Conservation (phyloP, 2,113 vertebrate species). For the Saimiri boliviensis region DNA sequence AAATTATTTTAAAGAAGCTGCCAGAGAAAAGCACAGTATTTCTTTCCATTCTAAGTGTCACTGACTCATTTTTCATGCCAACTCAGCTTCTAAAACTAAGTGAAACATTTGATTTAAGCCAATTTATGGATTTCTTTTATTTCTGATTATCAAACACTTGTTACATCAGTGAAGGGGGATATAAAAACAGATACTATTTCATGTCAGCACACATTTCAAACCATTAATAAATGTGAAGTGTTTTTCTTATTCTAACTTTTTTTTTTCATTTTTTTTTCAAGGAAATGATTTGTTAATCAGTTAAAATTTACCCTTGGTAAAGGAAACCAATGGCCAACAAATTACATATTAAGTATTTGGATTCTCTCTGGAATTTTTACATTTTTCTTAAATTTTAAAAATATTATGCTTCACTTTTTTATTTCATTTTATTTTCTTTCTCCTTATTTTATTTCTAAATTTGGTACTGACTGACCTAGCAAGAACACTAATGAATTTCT, state of each 20-base stretch:
- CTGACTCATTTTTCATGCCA: not conserved
- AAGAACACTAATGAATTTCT: not conserved
- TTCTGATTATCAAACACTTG: not conserved
- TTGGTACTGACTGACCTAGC: not conserved
- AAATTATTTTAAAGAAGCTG: conserved; percentile 2
- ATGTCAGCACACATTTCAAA: not conserved
- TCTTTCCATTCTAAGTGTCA: not conserved
- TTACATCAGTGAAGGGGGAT: not conserved
- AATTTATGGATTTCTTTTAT: conserved; percentile 16
- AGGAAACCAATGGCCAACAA: not conserved
- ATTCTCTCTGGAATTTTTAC: not conserved
- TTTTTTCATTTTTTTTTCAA: not conserved
- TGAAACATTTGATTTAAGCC: not conserved
- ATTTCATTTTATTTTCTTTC: not conserved
- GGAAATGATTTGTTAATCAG: not conserved
- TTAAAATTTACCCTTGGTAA: not conserved
- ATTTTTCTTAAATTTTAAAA: conserved; percentile 30
- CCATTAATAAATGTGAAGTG: not conserved
- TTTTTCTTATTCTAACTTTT: not conserved
- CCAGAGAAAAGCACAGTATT: not conserved
- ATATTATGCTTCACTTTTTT: not conserved
- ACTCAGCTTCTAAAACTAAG: conserved; percentile 6
- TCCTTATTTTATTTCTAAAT: not conserved
- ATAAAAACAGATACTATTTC: conserved; percentile 40
- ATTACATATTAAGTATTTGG: not conserved